Evolutionary conservation across 2,113 vertebrate species (phyloP), one percentile per base, ranked within the genome.

Genomic region (Leucosticte australis): DNA sequence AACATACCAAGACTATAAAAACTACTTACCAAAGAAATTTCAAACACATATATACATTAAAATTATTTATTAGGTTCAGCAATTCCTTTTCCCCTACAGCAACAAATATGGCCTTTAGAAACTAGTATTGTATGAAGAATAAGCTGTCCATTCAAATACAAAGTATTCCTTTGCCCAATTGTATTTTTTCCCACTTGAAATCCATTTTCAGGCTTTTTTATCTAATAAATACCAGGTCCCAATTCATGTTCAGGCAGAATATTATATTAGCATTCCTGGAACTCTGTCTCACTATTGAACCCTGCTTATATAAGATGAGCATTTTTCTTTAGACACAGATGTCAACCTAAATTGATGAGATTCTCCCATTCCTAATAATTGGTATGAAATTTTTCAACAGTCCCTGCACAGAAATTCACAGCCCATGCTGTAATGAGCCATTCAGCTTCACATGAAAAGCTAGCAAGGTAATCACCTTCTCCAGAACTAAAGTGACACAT

Each of bases 271-370:
- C 46, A 60, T 81, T 92, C 71, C 31, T 90, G 33, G 55, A 93
- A 60, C 41, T 80, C 63, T 62, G 11, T 65, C 63, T 85, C 71
- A 50, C 83, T 88, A 67, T 44, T 74, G 41, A 69, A 57, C 57
- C 15, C 44, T 91, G 24, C 37, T 68, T 81, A n/a, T 57, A 17
- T 63, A 49, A 68, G 26, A 69, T 11, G 20, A 80, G n/a, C 13
- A 46, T 62, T 90, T 94, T 93, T 79, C 55, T 95, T 95, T 57
- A 77, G 82, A 64, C 64, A 86, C 13, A 69, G 50, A 77, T 69
- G 70, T 80, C 94, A 93, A 76, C 59, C 30, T 67, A 55, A 77
- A 90, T 35, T 67, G 79, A 93, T 83, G 52, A 84, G 14, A 62
- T 80, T 74, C 46, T 90, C 59, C 23, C 35, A 46, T 42, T 83